These are phyloP conservation scores for Masnerella sp. DNA, from an alignment of 2,888 invertebrate species.

Conservation along the genomic window DNA sequence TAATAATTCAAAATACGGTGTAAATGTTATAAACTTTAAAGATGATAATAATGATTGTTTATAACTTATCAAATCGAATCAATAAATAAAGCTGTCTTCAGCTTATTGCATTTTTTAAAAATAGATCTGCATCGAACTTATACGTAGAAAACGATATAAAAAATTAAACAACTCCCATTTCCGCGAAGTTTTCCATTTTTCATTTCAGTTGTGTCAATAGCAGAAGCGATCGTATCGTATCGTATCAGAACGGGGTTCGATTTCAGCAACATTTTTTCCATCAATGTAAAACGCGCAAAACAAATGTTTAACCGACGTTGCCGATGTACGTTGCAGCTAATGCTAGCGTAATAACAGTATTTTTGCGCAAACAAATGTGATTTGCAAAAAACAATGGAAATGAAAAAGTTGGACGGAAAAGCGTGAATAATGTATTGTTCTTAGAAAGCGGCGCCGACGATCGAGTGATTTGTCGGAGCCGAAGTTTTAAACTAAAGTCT, in stretches of 20 bases:
- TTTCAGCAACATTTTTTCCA: too few relatives aligned
- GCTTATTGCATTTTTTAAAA: too few relatives aligned
- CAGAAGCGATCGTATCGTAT: constrained; percentile 21
- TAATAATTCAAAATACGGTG: too few relatives aligned
- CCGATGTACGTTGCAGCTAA: too few relatives aligned
- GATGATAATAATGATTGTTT: too few relatives aligned
- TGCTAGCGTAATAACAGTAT: constrained; percentile 15
- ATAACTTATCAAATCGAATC: too few relatives aligned
- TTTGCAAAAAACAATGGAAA: constrained; percentile 22
- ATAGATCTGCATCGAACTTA: too few relatives aligned
- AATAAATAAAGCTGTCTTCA: too few relatives aligned
- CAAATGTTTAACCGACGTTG: neutral
- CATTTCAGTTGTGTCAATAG: constrained; percentile 24
- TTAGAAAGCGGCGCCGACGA: constrained; percentile 28
- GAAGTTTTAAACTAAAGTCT: constrained; percentile 46
- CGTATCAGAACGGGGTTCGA: constrained; percentile 4
- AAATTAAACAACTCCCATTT: constrained; percentile 28
- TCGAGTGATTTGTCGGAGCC: constrained; percentile 39
- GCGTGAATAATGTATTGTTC: constrained; percentile 40
- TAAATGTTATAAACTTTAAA: too few relatives aligned
- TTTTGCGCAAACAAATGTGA: constrained; percentile 4
- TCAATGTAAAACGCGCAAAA: too few relatives aligned
- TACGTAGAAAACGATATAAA: neutral
- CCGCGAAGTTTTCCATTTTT: constrained; percentile 11
- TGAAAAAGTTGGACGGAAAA: constrained; percentile 15